These are phyloP conservation scores for Dipodomys stephensi DNA, from an alignment of 2,113 vertebrate species.

Conservation along the genomic window DNA sequence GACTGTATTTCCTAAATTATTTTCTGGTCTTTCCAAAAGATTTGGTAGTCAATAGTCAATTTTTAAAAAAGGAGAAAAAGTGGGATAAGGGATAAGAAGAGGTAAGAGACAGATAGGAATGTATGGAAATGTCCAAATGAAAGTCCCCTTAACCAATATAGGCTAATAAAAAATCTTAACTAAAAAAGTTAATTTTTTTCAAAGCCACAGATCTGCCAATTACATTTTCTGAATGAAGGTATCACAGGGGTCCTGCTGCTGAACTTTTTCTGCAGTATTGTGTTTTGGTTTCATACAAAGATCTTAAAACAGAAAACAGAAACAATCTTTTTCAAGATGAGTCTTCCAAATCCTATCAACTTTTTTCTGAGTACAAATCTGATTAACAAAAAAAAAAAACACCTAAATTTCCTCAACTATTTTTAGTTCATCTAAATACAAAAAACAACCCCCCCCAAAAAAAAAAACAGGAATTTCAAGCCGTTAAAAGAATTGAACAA, in stretches of 20 bases:
- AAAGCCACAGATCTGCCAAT: constrained; percentile 15
- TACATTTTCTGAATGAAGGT: not conserved
- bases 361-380: not conserved
- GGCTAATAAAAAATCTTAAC: too few species aligned
- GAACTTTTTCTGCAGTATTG: not conserved
- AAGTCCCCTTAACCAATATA: too few species aligned
- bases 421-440: not conserved
- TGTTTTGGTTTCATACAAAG: not conserved
- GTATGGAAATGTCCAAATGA: too few species aligned
- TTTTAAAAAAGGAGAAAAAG: too few species aligned
- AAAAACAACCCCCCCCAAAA: not conserved
- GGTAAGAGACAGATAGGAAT: too few species aligned
- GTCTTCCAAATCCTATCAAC: not conserved
- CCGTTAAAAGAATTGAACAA: not conserved
- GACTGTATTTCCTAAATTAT: not conserved
- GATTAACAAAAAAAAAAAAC: not conserved
- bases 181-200: not conserved
- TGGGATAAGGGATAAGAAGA: too few species aligned
- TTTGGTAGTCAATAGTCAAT: not conserved
- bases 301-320: constrained; percentile 4
- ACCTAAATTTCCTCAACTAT: too few species aligned
- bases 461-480: not conserved
- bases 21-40: not conserved
- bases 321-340: not conserved
- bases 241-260: not conserved